phyloP scores from a whole-genome alignment of 2,113 vertebrate genomes.

The Chionis minor region DNA sequence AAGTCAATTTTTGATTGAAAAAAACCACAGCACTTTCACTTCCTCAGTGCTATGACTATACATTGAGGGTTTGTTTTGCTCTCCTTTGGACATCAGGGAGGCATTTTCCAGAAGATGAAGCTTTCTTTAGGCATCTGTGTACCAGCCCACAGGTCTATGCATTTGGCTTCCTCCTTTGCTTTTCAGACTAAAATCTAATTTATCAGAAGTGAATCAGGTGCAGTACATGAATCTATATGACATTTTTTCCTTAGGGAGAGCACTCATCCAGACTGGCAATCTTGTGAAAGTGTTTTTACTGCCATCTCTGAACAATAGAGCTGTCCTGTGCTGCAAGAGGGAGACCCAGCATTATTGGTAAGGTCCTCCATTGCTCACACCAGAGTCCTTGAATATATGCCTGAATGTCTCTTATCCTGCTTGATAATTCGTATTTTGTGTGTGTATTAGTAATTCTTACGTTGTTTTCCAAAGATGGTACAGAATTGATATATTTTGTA shows the following conservation, averaged over 20 bases:
- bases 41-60: fast-evolving
- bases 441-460: background rate
- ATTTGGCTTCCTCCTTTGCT: background rate
- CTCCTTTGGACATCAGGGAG: background rate
- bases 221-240: background rate
- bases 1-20: background rate
- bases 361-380: background rate
- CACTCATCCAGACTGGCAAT: background rate
- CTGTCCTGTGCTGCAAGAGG: background rate
- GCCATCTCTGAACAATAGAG: background rate
- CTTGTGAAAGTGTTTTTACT: background rate
- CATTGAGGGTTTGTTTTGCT: background rate
- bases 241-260: background rate
- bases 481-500: background rate
- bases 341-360: fast-evolving
- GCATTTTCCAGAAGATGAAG: background rate
- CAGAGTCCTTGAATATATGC: background rate
- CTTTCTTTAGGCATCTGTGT: background rate
- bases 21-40: fast-evolving
- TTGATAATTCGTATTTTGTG: background rate
- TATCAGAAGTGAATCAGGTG: background rate
- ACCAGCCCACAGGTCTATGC: background rate
- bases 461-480: background rate
- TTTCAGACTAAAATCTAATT: background rate
- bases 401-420: background rate